Evolutionary conservation across 2,797 vertebrate genomes (phyloP).

Genomic region (Cichlasoma orientale): DNA sequence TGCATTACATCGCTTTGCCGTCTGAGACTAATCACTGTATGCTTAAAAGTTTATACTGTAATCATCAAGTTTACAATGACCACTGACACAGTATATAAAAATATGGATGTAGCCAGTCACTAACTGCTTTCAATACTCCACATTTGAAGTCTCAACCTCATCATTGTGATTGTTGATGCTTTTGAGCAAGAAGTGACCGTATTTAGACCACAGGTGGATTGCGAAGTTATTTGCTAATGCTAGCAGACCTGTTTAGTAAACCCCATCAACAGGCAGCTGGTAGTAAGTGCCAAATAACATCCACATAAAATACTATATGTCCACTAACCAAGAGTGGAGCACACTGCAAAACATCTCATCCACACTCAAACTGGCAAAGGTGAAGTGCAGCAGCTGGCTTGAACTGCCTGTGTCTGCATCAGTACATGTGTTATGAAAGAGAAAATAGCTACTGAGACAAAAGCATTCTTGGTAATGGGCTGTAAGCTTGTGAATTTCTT

Average conservation of each 20-base stretch:
- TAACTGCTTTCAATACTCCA: neutral
- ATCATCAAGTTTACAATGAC: neutral
- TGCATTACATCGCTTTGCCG: neutral
- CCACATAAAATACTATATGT: neutral
- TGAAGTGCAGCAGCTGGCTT: too few species aligned
- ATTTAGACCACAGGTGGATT: neutral
- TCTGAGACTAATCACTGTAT: neutral
- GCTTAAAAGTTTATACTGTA: neutral
- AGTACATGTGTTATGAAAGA: too few species aligned
- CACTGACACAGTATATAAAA: neutral
- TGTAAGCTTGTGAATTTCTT: too few species aligned
- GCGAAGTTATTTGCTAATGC: neutral
- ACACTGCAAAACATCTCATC: too few species aligned
- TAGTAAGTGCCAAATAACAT: neutral
- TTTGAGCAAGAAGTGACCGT: neutral
- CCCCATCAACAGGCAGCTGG: neutral
- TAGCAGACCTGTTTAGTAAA: neutral
- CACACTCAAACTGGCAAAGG: too few species aligned
- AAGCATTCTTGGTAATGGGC: too few species aligned
- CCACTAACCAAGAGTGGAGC: neutral
- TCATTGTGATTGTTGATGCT: neutral
- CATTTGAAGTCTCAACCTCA: neutral
- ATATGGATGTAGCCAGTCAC: neutral
- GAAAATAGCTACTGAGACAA: too few species aligned
- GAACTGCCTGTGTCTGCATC: too few species aligned